Conservation (phyloP, 2,888 invertebrate genomes). For the Acleris laterana region DNA sequence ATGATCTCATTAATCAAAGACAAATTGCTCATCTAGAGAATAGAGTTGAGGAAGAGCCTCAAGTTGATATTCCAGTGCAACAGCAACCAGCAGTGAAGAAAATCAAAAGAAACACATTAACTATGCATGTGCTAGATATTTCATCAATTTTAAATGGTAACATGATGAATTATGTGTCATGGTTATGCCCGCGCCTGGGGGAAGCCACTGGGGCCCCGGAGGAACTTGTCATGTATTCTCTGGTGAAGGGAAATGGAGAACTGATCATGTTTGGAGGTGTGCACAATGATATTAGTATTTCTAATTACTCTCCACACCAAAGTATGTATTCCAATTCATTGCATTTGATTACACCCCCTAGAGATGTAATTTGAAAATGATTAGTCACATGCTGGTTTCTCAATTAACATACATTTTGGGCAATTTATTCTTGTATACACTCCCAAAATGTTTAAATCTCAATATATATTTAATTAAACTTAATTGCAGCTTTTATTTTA, state of each 20-base stretch:
- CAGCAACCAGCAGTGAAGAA: slow-evolving; percentile 82
- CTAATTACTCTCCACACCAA: slow-evolving; percentile 84
- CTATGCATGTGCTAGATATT: slow-evolving; percentile 94
- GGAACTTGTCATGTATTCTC: slow-evolving; percentile 94
- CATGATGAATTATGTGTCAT: slow-evolving; percentile 86
- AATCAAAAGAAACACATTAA: slow-evolving; percentile 87
- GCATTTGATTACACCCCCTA: slow-evolving; percentile 90
- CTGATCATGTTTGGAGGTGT: slow-evolving; percentile 98
- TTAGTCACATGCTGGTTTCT: slow-evolving; percentile 5
- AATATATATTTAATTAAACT: too few species aligned
- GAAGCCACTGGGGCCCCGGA: slow-evolving; percentile 90
- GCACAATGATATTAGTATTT: slow-evolving; percentile 88
- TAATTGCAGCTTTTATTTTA: too few species aligned
- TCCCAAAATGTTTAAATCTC: too few species aligned
- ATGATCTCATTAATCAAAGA: slow-evolving; percentile 79
- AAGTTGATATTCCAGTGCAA: slow-evolving; percentile 60
- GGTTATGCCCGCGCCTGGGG: slow-evolving; percentile 88
- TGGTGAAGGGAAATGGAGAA: slow-evolving; percentile 95
- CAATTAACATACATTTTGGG: slow-evolving; percentile 5
- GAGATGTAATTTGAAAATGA: slow-evolving; percentile 85
- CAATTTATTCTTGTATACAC: not conserved
- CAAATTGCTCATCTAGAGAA: slow-evolving; percentile 76
- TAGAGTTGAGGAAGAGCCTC: slow-evolving; percentile 65
- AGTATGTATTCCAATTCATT: slow-evolving; percentile 90
- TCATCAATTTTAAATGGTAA: slow-evolving; percentile 87